Evolutionary conservation across 1,140 invertebrate species (phyloP).

Genomic region (Drepana arcuata): DNA sequence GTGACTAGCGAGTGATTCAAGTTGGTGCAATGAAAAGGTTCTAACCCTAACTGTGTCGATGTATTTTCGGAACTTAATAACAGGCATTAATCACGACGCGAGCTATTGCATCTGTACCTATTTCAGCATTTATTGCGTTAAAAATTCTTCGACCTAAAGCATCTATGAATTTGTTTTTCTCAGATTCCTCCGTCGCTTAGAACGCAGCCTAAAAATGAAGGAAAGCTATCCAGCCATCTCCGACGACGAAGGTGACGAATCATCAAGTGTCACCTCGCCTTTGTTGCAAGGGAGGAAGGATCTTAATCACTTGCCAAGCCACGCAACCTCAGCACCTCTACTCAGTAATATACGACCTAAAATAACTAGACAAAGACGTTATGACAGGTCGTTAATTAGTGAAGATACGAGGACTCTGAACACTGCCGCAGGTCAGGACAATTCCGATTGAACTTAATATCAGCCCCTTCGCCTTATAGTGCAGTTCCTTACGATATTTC

Average conservation of each 20-base stretch:
- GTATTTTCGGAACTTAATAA: too few relatives aligned
- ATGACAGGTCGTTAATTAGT: constrained; percentile 46
- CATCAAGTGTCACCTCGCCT: constrained; percentile 73
- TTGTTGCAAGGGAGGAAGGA: constrained; percentile 71
- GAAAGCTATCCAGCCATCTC: constrained; percentile 72
- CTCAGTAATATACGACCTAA: constrained; percentile 44
- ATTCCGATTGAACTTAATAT: constrained; percentile 54
- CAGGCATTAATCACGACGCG: too few relatives aligned
- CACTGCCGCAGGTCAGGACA: constrained; percentile 42
- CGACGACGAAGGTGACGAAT: constrained; percentile 73
- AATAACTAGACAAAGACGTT: constrained; percentile 53
- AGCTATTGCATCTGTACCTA: too few relatives aligned
- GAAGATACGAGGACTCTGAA: constrained; percentile 60
- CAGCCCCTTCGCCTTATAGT: too few relatives aligned
- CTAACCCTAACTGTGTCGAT: too few relatives aligned
- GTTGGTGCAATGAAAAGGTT: too few relatives aligned
- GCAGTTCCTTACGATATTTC: too few relatives aligned
- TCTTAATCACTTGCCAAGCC: constrained; percentile 54
- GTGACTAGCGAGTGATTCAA: too few relatives aligned
- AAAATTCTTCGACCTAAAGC: too few relatives aligned
- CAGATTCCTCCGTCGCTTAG: constrained; percentile 70
- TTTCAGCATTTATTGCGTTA: too few relatives aligned
- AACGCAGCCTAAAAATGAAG: constrained; percentile 75
- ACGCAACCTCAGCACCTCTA: constrained; percentile 49
- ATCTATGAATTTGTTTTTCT: too few relatives aligned